Conservation (phyloP, 2,888 invertebrate species). For the Onchidella celtica region DNA sequence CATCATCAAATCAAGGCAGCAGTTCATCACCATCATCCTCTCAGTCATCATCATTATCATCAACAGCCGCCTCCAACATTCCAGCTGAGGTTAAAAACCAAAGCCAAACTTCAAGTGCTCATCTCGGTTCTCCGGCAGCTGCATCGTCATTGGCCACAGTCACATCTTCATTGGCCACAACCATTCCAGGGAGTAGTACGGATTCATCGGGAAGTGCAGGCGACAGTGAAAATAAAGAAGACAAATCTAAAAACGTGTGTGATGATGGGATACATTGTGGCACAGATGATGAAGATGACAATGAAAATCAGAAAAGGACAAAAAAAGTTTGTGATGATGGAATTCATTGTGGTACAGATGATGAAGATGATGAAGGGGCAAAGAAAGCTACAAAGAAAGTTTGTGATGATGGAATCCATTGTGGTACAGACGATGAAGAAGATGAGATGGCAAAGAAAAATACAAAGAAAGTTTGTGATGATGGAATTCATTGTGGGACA, state of each 20-base stretch:
- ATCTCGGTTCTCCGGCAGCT: constrained; percentile 25
- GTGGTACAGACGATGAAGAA: constrained; percentile 56
- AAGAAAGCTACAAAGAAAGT: constrained; percentile 28
- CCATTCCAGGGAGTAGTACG: constrained; percentile 4
- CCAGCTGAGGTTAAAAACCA: constrained; percentile 37
- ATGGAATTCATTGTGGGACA: constrained; percentile 61
- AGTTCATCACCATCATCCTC: not conserved
- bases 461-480: constrained; percentile 49
- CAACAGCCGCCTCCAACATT: constrained; percentile 28
- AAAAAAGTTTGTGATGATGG: constrained; percentile 57
- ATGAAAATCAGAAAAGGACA: not conserved
- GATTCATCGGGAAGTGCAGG: constrained; percentile 42
- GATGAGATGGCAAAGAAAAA: constrained; percentile 51
- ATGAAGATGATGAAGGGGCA: constrained; percentile 49
- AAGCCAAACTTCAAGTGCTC: constrained; percentile 16
- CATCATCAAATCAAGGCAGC: constrained; percentile 17
- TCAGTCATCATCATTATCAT: not conserved
- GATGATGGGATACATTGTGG: constrained; percentile 62
- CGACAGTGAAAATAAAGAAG: constrained; percentile 54
- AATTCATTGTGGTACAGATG: constrained; percentile 62
- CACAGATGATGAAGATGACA: constrained; percentile 56
- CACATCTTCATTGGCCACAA: constrained; percentile 10
- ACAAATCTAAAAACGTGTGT: constrained; percentile 44
- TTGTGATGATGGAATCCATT: constrained; percentile 54
- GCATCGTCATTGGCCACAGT: not conserved